Base-by-base conservation (phyloP, 2,113 vertebrate genomes). In the Phylloscopus trochilus region DNA sequence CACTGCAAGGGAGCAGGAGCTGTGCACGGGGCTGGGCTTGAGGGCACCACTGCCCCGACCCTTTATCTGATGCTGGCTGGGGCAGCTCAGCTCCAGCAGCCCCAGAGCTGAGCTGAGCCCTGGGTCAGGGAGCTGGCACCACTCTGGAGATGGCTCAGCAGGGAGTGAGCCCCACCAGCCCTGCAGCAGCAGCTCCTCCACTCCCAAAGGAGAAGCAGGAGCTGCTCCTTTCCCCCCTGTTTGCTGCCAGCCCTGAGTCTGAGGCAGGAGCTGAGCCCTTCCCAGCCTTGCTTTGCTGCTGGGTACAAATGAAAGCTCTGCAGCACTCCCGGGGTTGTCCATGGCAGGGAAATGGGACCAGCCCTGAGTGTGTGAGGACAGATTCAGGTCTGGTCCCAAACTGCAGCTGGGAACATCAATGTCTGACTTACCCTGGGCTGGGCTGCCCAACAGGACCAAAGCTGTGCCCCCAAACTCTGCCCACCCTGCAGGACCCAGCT, bases 331-430 rank as follows among this genome's bases (percentile, higher is more conserved):
- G 21, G 93, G 20, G 49, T 1, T 23, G 5, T 2, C 55, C 6
- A 0, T 1, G 1, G 8, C 51, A 7, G 28, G 73, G 46, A 21
- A 23, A 6, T 3, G 2, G 7, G 8, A 7, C 2, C 44, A 64
- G 51, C 2, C 2, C 14, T 2, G 12, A 4, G 5, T 4, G 28
- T 0, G 0, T 6, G 56, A n/a, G 46, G 10, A 18, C 10, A 31
- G 20, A 2, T 11, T 17, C 52, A 39, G 37, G 37, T 39, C 37
- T 39, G 37, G 37, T 10, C 37, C 37, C 37, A 39, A 39, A 39
- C 37, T 39, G 37, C 37, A 39, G 23, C 59, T 46, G 24, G 30
- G 21, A 19, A 5, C 18, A 11, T 0, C 6, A 18, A 6, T 1
- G 0, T 14, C 1, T 5, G 6, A 18, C 62, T 39, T 9, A 47